A percentile compares a stretch with the other conserved stretches of the same genome.
phyloP scores from a whole-genome alignment of 2,888 invertebrate species.

The Darwinula stevensoni region DNA sequence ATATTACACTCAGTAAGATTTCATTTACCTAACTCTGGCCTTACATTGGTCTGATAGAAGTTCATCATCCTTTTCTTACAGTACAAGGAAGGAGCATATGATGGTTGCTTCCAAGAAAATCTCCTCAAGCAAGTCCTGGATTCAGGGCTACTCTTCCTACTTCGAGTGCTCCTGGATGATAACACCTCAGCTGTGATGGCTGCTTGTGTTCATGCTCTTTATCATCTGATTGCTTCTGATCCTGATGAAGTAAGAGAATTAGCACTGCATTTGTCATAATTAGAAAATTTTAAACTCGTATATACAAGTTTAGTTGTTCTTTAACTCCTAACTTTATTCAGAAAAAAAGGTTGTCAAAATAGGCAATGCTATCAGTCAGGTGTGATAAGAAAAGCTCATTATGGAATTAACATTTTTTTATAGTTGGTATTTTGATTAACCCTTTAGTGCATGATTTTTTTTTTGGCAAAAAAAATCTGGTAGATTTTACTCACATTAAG shows the following conservation, averaged over 20 bases:
- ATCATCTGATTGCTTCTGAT: constrained; percentile 38
- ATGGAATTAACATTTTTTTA: too few relatives aligned
- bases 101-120: constrained; percentile 38
- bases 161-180: constrained; percentile 64
- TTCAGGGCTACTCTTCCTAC: constrained; percentile 39
- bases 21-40: too few relatives aligned
- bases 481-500: too few relatives aligned
- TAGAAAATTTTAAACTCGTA: constrained; percentile 5
- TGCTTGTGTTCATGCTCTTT: constrained; percentile 41
- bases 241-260: constrained; percentile 32
- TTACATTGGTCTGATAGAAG: too few relatives aligned
- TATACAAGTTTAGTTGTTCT: constrained; percentile 5
- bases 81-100: constrained; percentile 33
- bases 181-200: constrained; percentile 36
- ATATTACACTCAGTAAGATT: too few relatives aligned
- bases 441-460: too few relatives aligned
- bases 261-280: background rate
- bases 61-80: constrained; percentile 11
- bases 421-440: too few relatives aligned
- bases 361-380: background rate
- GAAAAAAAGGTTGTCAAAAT: background rate
- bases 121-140: constrained; percentile 24
- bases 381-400: constrained; percentile 19
- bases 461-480: too few relatives aligned
- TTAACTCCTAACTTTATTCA: too few relatives aligned